Evolutionary conservation across 2,888 invertebrate species (phyloP).

Genomic region (Apocheima hispidaria): DNA sequence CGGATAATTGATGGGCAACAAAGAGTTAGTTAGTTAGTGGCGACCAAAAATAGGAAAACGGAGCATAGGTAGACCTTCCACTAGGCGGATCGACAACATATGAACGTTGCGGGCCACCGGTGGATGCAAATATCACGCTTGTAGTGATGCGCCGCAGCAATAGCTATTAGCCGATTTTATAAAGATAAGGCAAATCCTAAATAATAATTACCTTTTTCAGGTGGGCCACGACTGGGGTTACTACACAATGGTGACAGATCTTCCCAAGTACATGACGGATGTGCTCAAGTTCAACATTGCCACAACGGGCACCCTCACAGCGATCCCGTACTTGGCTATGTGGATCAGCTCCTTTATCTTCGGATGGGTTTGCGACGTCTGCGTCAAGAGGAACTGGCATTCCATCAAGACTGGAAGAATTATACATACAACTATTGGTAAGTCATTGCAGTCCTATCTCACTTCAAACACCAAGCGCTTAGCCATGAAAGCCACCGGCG

Average conservation of each 20-base stretch:
- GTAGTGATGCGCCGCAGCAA: no score
- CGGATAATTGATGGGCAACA: no score
- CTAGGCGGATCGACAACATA: no score
- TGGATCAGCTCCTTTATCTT: conserved; percentile 89
- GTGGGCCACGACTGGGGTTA: conserved; percentile 88
- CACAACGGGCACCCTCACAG: conserved; percentile 88
- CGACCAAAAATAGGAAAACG: no score
- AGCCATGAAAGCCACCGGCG: no score
- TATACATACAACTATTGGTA: conserved; percentile 89
- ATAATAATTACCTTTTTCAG: conserved; percentile 51
- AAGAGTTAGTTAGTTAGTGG: no score
- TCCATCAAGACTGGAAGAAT: conserved; percentile 87
- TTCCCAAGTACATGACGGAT: conserved; percentile 90
- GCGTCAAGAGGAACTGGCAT: conserved; percentile 87
- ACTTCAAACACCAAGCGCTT: no score
- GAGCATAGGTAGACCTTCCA: no score
- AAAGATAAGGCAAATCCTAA: neutral
- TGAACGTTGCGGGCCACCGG: no score
- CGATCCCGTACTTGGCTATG: conserved; percentile 89
- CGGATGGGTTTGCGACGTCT: conserved; percentile 90
- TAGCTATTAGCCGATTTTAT: no score
- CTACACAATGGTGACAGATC: conserved; percentile 90
- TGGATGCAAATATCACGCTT: no score
- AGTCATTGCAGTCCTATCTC: conserved; percentile 48
- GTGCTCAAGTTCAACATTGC: conserved; percentile 89